Conservation (phyloP, 1,140 invertebrate species). For the Anastrepha obliqua region DNA sequence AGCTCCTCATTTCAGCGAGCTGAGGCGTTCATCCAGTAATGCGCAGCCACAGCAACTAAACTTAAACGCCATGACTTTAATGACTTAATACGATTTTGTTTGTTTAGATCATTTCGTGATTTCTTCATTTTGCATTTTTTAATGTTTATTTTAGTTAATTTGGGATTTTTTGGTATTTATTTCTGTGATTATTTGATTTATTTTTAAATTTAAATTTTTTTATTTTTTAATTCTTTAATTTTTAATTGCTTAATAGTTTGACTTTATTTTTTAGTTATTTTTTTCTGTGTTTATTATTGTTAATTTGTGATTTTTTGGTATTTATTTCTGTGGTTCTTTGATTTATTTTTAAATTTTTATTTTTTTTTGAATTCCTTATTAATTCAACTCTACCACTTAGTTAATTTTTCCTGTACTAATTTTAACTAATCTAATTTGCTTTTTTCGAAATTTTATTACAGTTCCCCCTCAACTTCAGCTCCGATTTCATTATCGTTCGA, state of each 20-base stretch:
- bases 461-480: constrained; percentile 2
- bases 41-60: no score
- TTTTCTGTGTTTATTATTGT: not conserved
- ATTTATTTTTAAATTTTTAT: not conserved
- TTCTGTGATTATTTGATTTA: not conserved
- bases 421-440: no score
- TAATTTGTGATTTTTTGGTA: not conserved
- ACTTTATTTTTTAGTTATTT: not conserved
- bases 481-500: not conserved
- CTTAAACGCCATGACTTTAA: no score
- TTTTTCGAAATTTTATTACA: not conserved
- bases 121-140: not conserved
- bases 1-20: no score
- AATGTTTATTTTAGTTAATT: not conserved
- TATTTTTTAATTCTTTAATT: not conserved
- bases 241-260: not conserved
- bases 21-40: no score
- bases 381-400: not conserved
- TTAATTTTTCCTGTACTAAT: no score
- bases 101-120: no score
- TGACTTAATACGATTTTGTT: no score
- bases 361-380: not conserved
- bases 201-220: not conserved
- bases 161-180: not conserved
- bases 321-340: not conserved